Conservation (phyloP, 2,113 vertebrate genomes). For the Rhadina sibilatrix region DNA sequence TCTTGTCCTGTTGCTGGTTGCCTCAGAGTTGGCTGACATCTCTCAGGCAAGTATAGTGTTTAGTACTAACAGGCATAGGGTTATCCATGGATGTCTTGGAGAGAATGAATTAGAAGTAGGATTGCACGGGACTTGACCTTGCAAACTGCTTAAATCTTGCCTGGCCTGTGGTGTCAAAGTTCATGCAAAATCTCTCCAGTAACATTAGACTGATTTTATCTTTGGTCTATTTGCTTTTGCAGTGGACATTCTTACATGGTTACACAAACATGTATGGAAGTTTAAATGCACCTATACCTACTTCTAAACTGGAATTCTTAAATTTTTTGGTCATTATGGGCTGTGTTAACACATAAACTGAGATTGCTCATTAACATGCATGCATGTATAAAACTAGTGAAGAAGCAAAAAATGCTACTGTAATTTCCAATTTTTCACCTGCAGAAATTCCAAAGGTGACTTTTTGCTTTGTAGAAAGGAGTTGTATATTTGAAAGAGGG, state of each 20-base stretch:
- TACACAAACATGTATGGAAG: neutral
- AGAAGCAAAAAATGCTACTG: neutral
- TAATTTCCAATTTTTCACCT: neutral
- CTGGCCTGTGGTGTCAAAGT: neutral
- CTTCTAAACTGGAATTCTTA: neutral
- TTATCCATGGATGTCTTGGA: neutral
- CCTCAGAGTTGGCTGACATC: neutral
- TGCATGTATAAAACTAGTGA: neutral
- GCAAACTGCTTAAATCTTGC: neutral
- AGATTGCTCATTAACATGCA: neutral
- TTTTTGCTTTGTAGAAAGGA: neutral
- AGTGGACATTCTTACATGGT: accelerated
- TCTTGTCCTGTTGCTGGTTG: neutral
- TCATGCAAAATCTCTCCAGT: accelerated
- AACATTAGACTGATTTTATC: neutral
- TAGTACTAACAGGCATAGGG: neutral
- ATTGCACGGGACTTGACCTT: accelerated
- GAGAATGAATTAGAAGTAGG: neutral
- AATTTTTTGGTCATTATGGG: neutral
- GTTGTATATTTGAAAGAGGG: neutral
- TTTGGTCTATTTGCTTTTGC: neutral
- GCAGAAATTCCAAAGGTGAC: neutral
- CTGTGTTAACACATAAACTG: neutral
- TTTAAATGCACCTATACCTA: neutral
- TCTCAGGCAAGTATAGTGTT: neutral